Evolutionary conservation across 2,888 invertebrate genomes (phyloP), one percentile per base, ranked within the genome.

Genomic region (Clanis bilineata): DNA sequence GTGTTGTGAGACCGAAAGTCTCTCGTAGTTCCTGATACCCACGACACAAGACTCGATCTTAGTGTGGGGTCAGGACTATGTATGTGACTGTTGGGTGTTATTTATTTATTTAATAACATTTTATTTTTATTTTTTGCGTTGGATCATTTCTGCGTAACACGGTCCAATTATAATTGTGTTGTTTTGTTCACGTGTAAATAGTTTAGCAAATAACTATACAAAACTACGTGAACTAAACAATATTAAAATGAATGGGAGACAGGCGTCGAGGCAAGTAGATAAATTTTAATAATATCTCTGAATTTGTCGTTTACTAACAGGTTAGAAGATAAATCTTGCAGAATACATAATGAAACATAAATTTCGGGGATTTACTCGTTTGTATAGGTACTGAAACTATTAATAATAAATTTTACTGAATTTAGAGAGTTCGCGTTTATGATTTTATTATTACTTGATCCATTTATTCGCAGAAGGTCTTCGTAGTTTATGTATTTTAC

Each of bases 381-480:
- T 25, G 23, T 45, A n/a, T n/a, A n/a, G n/a, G n/a, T n/a, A 23
- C 23, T 45, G 23, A 25, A 45, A 45, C 45, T 45, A 18, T 32
- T 51, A 51, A 51, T 51, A 51, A 51, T 51, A 51, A 51, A 45
- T 45, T 44, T 44, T 23, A 23, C 5, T 12, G 45, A 6, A n/a
- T 45, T 25, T 12, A 36, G 36, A 12, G 45, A 4, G 44, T 10
- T 12, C 22, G 25, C n/a, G 44, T 22, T 44, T 23, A 45, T n/a
- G n/a, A 45, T 45, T 45, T 25, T 23, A 45, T 45, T 45, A 45
- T 23, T 22, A 45, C 23, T 45, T 45, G 6, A n/a, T 45, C 1
- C n/a, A 23, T n/a, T 45, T 25, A 44, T 44, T 44, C 44, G 22
- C 12, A 4, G 12, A 22, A 25, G 10, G 44, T 4, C n/a, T 18